Evolutionary conservation across 2,888 invertebrate species (phyloP).

Genomic region (Emmelina monodactyla): DNA sequence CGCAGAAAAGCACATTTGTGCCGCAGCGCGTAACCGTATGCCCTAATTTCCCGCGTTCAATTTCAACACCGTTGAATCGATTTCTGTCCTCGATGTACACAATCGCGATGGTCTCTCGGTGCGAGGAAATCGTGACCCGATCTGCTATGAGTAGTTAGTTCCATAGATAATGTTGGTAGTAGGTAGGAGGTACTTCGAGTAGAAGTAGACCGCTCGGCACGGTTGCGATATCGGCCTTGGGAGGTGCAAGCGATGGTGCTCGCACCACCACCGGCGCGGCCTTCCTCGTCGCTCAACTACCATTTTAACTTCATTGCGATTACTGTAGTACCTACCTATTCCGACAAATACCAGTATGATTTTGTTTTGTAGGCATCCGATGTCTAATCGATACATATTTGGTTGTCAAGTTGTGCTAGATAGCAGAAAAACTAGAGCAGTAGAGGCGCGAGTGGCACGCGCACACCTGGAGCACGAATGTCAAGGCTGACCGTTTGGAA

Average conservation of each 20-base stretch:
- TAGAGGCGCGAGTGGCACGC: constrained; percentile 23
- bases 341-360: too few species aligned
- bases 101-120: constrained; percentile 26
- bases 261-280: constrained; percentile 30
- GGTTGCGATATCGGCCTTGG: constrained; percentile 49
- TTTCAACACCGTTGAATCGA: constrained; percentile 18
- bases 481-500: constrained; percentile 58
- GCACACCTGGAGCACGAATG: constrained; percentile 53
- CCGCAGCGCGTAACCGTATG: constrained; percentile 7
- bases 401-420: constrained; percentile 21
- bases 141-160: constrained; percentile 27
- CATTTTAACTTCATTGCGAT: too few species aligned
- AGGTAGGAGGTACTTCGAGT: too few species aligned
- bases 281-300: too few species aligned
- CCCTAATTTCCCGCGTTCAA: constrained; percentile 5
- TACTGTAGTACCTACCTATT: too few species aligned
- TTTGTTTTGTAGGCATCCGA: too few species aligned
- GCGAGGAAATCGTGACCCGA: constrained; percentile 41
- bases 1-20: too few species aligned
- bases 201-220: constrained; percentile 47
- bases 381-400: too few species aligned
- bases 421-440: constrained; percentile 27
- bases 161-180: constrained; percentile 36
- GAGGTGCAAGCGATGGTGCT: constrained; percentile 30
- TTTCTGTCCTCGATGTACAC: constrained; percentile 23